Evolutionary conservation across 2,797 vertebrate species (phyloP).

Genomic region (Hippopotamyrus pictus): DNA sequence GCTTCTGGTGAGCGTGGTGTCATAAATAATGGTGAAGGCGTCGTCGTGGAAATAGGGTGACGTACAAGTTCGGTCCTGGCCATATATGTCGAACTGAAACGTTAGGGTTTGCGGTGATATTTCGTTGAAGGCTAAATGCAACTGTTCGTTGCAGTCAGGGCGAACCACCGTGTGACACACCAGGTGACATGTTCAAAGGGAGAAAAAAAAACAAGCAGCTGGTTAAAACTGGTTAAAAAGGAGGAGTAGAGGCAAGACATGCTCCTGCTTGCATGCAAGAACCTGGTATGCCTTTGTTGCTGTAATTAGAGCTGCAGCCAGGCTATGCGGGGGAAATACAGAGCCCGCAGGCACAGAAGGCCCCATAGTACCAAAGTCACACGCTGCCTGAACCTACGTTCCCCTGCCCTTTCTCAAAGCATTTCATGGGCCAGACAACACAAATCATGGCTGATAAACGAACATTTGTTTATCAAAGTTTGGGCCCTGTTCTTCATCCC

Average conservation of each 20-base stretch:
- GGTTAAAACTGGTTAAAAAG: background rate
- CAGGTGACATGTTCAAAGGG: background rate
- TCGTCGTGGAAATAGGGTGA: background rate
- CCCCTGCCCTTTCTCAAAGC: background rate
- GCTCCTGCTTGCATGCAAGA: background rate
- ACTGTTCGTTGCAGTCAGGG: background rate
- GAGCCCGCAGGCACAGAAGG: background rate
- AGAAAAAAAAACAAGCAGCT: background rate
- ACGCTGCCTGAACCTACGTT: background rate
- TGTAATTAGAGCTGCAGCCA: background rate
- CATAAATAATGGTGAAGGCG: background rate
- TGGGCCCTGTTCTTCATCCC: background rate
- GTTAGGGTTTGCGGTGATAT: background rate
- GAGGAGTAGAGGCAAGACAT: background rate
- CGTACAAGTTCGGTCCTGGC: background rate
- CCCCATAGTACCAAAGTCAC: background rate
- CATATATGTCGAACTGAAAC: background rate
- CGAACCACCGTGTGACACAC: background rate
- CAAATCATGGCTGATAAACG: background rate
- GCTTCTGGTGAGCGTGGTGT: background rate
- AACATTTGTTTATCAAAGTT: background rate
- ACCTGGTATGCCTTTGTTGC: background rate
- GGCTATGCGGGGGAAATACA: background rate
- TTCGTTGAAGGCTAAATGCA: background rate
- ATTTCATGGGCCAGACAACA: background rate